Evolutionary conservation across 2,888 invertebrate species (phyloP).

Genomic region (Gibbula magus): DNA sequence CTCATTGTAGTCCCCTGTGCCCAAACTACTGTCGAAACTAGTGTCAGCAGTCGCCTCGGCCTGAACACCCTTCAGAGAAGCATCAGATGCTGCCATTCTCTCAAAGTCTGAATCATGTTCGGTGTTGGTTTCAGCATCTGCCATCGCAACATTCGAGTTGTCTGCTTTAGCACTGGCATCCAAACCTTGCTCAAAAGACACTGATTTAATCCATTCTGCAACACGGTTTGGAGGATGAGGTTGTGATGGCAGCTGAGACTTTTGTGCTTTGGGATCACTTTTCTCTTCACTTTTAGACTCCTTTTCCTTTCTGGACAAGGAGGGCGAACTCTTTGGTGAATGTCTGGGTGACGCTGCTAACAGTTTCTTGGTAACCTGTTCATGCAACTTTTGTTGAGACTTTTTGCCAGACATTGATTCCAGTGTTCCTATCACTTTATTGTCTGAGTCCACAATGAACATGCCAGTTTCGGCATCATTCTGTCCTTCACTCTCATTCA

Average conservation of each 20-base stretch:
- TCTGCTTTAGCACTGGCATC: neutral
- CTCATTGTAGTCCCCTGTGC: slow-evolving; percentile 46
- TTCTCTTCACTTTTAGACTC: slow-evolving; percentile 26
- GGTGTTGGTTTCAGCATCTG: slow-evolving; percentile 51
- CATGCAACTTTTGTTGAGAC: slow-evolving; percentile 22
- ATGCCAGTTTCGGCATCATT: slow-evolving; percentile 38
- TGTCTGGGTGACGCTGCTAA: slow-evolving; percentile 59
- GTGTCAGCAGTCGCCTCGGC: slow-evolving; percentile 44
- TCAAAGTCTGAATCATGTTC: slow-evolving; percentile 54
- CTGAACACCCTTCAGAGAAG: neutral
- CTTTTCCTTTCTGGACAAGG: slow-evolving; percentile 45
- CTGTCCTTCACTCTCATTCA: slow-evolving; percentile 36
- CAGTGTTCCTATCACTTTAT: slow-evolving; percentile 46
- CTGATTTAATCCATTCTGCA: slow-evolving; percentile 72
- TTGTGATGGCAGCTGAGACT: slow-evolving; percentile 55
- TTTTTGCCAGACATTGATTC: slow-evolving; percentile 37
- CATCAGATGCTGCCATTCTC: slow-evolving; percentile 39
- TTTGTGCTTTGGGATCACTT: slow-evolving; percentile 45
- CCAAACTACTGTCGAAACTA: slow-evolving; percentile 62
- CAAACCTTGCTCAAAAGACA: slow-evolving; percentile 53
- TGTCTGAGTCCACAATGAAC: slow-evolving; percentile 44
- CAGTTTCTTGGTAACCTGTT: slow-evolving; percentile 32
- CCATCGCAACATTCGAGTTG: slow-evolving; percentile 32
- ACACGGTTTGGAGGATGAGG: slow-evolving; percentile 65
- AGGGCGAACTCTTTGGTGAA: slow-evolving; percentile 62